Conservation (phyloP, 1,140 invertebrate genomes). For the Rhizoglyphus robini region DNA sequence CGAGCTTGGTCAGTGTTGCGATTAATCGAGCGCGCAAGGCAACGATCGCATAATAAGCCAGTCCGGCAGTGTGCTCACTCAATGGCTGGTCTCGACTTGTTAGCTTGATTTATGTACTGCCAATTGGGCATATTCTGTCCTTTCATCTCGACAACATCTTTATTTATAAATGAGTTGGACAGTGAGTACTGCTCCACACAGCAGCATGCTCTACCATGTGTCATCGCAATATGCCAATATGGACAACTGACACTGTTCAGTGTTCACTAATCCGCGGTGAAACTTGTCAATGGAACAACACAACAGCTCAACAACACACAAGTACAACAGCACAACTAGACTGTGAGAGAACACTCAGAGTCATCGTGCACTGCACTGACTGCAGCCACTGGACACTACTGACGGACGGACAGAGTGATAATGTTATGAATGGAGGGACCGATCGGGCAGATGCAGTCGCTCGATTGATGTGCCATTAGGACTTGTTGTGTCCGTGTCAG, state of each 20-base stretch:
- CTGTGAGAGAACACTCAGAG: too few species aligned
- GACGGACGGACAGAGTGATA: neutral
- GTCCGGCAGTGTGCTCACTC: too few species aligned
- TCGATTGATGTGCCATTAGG: neutral
- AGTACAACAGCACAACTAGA: too few species aligned
- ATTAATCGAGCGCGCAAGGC: neutral
- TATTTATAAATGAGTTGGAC: too few species aligned
- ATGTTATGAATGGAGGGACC: slow-evolving; percentile 4
- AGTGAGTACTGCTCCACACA: too few species aligned
- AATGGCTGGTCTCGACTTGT: too few species aligned
- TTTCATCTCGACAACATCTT: slow-evolving; percentile 7
- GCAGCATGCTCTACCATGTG: too few species aligned
- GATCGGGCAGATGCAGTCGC: neutral
- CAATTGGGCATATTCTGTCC: neutral
- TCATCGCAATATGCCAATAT: too few species aligned
- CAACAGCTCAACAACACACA: too few species aligned
- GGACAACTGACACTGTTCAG: too few species aligned
- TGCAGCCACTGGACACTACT: neutral
- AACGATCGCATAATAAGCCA: neutral
- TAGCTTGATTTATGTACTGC: slow-evolving; percentile 11
- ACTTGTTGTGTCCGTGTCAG: neutral
- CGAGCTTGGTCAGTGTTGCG: neutral
- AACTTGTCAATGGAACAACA: slow-evolving; percentile 10
- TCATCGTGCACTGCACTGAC: too few species aligned
- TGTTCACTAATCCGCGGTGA: neutral